A percentile compares a stretch with the other conserved stretches of the same genome.
phyloP scores from a whole-genome alignment of 2,888 invertebrate genomes.

The Seira ritae region DNA sequence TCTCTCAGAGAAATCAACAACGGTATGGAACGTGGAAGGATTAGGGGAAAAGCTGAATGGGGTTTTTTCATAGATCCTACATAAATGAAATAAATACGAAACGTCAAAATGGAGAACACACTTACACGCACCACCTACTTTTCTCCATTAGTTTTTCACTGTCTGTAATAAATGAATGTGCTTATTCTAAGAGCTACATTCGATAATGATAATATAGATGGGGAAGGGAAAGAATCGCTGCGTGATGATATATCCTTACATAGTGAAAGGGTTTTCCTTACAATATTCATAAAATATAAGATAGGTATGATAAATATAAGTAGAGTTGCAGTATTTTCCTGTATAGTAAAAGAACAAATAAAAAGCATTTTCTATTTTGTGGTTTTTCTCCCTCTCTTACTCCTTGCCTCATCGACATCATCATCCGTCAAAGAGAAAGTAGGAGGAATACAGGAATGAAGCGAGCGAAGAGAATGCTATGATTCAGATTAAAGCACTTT shows the following conservation, averaged over 20 bases:
- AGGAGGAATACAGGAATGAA: background rate
- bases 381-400: conserved; percentile 5
- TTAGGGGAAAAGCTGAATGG: background rate
- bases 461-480: conserved; percentile 1
- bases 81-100: background rate
- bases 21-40: background rate
- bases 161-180: background rate
- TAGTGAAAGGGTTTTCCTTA: too few relatives aligned
- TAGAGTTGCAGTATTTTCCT: too few relatives aligned
- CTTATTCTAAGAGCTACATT: too few relatives aligned
- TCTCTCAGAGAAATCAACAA: background rate
- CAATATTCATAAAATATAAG: too few relatives aligned
- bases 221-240: background rate
- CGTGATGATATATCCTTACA: too few relatives aligned
- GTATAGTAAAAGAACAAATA: conserved; percentile 11
- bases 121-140: conserved; percentile 5
- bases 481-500: conserved; percentile 21
- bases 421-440: conserved; percentile 7
- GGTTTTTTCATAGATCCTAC: background rate
- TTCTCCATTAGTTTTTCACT: background rate
- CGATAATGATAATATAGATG: too few relatives aligned
- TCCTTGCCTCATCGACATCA: conserved; percentile 8
- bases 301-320: too few relatives aligned
- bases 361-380: conserved; percentile 22
- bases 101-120: conserved; percentile 4